phyloP scores from a whole-genome alignment of 2,113 vertebrate species.

The Rhizomys pruinosus region DNA sequence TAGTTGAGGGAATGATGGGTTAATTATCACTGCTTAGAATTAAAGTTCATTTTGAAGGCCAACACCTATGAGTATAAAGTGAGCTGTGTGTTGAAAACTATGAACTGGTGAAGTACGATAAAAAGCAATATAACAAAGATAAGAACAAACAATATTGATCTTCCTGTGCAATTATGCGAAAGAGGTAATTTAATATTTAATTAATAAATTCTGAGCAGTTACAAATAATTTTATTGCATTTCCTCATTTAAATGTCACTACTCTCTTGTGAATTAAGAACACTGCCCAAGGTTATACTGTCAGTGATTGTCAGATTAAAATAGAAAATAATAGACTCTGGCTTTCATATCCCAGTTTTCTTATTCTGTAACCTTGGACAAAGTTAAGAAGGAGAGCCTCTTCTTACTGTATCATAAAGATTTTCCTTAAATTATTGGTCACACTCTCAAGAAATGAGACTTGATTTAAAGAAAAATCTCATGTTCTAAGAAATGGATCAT shows the following conservation, averaged over 20 bases:
- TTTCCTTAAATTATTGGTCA: conserved; percentile 57
- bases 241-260: conserved; percentile 19
- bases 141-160: not conserved
- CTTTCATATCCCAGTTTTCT: not conserved
- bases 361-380: conserved; percentile 28
- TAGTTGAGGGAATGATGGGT: conserved; percentile 18
- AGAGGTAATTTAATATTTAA: conserved; percentile 52
- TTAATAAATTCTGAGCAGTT: conserved; percentile 16
- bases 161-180: conserved; percentile 23
- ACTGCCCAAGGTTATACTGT: conserved; percentile 37
- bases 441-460: conserved; percentile 27
- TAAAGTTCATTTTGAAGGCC: not conserved
- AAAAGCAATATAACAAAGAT: not conserved
- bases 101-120: not conserved
- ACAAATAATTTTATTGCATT: conserved; percentile 2
- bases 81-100: not conserved
- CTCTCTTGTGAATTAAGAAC: conserved; percentile 32
- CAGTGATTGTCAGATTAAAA: conserved; percentile 14
- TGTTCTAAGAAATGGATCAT: conserved; percentile 6
- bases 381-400: not conserved
- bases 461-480: conserved; percentile 38
- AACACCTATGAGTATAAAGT: not conserved
- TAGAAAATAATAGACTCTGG: not conserved
- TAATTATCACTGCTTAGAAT: conserved; percentile 1
- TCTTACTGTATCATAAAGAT: not conserved